Conservation (phyloP, 2,113 vertebrate species). For the Danionella cerebrum region DNA sequence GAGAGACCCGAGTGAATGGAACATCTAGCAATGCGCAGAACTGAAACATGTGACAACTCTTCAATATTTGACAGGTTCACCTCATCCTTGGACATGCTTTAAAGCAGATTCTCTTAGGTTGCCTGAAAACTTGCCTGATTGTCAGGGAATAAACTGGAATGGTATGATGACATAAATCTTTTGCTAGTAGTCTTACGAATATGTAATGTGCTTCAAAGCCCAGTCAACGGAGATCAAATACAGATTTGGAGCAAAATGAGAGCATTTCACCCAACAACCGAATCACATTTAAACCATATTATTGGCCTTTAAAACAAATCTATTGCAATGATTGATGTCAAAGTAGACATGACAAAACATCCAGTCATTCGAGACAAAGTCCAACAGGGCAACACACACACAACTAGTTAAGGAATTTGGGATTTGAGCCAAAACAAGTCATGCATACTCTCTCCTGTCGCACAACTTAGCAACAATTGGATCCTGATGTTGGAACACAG, state of each 20-base stretch:
- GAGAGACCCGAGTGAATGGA: neutral
- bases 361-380: neutral
- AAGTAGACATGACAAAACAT: neutral
- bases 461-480: neutral
- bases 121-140: no score
- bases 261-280: neutral
- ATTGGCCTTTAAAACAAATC: neutral
- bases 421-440: conserved; percentile 17
- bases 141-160: no score
- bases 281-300: neutral
- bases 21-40: neutral
- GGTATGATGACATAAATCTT: no score
- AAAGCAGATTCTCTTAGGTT: no score
- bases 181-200: no score
- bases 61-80: neutral
- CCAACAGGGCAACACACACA: neutral
- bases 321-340: neutral
- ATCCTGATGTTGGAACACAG: neutral
- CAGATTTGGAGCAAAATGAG: no score
- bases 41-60: neutral
- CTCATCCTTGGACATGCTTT: neutral
- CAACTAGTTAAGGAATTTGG: conserved; percentile 16
- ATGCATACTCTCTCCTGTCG: conserved; percentile 7
- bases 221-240: no score
- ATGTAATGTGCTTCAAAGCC: no score